Base-by-base conservation (phyloP, 2,888 invertebrate species). In the Apodemia mormo region DNA sequence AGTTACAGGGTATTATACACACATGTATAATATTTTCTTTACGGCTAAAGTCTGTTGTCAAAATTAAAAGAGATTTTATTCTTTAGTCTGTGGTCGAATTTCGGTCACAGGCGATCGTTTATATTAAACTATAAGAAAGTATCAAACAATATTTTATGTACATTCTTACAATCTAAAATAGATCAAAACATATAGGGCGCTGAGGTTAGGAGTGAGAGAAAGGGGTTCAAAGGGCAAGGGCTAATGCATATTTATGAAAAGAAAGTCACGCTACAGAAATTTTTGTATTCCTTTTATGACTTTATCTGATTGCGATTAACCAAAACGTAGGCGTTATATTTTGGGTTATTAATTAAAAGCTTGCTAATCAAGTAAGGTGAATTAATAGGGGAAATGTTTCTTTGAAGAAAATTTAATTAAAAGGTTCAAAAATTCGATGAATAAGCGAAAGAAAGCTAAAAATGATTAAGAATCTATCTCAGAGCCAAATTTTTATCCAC, bases 331-430 rank as follows among this genome's bases (percentile, higher is more conserved):
- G 58, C 58, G 58, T 61, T 61, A 30, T 58, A 58, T 61, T 61
- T 61, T 61, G 58, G 33, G 12, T 61, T 33, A 61, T 61, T 61
- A 61, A 61, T 61, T 61, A 61, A 56, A 61, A 14, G 58, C 58
- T 29, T 30, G 58, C 30, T 61, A 61, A 61, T 61, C 58, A 61
- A 61, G 58, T 61, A 29, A 12, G 30, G 12, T 61, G 33, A 61
- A 30, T 61, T 49, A 61, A 61, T 61, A 33, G 12, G 30, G 58
- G 58, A 61, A 58, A 61, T 33, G 58, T 61, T 29, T 61, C 30
- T 61, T 5, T 12, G 33, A 12, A 61, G 58, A 12, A 61, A 58
- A 61, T 14, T 49, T 14, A 49, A 49, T 49, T 14, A 49, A 14
- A 49, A 49, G 14, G 49, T 14, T 49, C 14, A 4, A 5, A 49